phyloP scores from a whole-genome alignment of 2,113 vertebrate genomes.

The Dolichotis patagonum region DNA sequence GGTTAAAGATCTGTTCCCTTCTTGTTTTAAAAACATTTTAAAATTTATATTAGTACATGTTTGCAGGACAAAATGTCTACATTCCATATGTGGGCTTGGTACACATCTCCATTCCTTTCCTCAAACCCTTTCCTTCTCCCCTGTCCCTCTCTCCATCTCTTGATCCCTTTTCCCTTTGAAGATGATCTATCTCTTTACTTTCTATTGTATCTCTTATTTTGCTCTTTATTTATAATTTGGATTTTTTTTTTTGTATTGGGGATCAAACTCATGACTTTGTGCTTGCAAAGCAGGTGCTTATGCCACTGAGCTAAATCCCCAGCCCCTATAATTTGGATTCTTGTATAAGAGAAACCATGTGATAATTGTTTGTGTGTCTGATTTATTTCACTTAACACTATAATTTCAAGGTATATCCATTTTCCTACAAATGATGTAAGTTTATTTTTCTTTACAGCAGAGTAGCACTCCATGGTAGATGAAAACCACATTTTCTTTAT shows the following conservation, averaged over 20 bases:
- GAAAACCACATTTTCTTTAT: not conserved
- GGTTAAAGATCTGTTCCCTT: not conserved
- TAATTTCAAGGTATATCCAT: not conserved
- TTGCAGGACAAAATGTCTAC: not conserved
- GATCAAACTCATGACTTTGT: too few relatives aligned
- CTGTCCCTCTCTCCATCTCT: not conserved
- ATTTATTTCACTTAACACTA: not conserved
- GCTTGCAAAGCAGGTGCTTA: too few relatives aligned
- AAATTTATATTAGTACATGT: not conserved
- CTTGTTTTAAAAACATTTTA: not conserved
- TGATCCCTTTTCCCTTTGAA: not conserved
- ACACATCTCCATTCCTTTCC: not conserved
- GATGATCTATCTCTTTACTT: not conserved
- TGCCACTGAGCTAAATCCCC: too few relatives aligned
- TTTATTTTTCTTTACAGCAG: not conserved
- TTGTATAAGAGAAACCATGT: not conserved
- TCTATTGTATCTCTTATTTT: not conserved
- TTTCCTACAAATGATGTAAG: not conserved
- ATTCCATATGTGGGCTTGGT: not conserved
- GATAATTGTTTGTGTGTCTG: not conserved
- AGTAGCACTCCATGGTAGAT: not conserved
- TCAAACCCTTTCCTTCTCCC: not conserved
- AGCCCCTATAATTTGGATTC: too few relatives aligned
- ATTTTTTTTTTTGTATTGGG: too few relatives aligned
- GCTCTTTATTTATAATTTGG: not conserved